Base-by-base conservation (phyloP, 2,113 vertebrate species). In the Morone chrysops region DNA sequence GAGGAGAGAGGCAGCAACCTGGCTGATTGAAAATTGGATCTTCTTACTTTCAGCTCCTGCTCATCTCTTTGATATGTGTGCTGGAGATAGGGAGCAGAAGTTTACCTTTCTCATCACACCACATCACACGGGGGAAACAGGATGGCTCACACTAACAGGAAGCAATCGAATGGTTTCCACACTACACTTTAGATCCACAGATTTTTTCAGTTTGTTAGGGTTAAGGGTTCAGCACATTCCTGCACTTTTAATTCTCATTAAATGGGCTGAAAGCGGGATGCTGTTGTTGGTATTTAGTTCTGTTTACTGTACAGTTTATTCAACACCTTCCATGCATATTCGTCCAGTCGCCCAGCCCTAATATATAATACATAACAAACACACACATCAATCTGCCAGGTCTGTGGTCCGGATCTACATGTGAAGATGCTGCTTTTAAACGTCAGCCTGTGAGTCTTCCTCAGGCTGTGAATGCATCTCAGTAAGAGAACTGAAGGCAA, bases 41-140 rank as follows among this genome's bases (percentile, higher is more conserved):
- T 65, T 63, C 80, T 73, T 47, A 9, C 71, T 84, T 60, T 72
- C 73, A 45, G 68, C 81, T 86, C 75, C 84, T 69, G 47, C 60
- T 82, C 59, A 1, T 73, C 47, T 65, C 73, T 76, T 70, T 85
- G 45, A 86, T 75, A 56, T 17, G 53, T 45, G 74, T 20, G 31
- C 40, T 12, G 45, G 2, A 11, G 78, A 59, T 7, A 14, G 41
- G 16, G 38, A 69, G 22, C 4, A 40, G 68, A 62, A 16, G 69
- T 86, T 87, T 76, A 83, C 69, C 80, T 67, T 48, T 85, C 78
- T 80, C 75, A 73, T 87, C 78, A 75, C 67, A 51, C 14, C 80
- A 22, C 54, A 68, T 76, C 70, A 75, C 67, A 48, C 61, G 25
- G n/a, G 4, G 43, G 17, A 56, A 62, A 48, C 31, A 43, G 67